phyloP scores from a whole-genome alignment of 2,888 invertebrate species.

The Orthosia incerta region DNA sequence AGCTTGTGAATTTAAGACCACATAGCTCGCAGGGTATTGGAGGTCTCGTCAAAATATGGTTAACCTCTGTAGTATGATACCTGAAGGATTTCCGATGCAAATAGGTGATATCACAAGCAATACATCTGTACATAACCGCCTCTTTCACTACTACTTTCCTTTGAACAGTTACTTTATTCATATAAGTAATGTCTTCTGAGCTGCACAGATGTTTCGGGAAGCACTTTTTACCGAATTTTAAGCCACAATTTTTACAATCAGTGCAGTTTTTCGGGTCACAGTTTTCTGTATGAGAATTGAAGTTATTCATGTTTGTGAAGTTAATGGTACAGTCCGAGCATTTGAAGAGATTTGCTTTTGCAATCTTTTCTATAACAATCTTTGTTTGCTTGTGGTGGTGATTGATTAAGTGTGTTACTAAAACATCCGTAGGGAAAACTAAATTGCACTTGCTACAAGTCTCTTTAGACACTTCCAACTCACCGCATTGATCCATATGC shows the following conservation, averaged over 20 bases:
- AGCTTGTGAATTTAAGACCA: conserved; percentile 39
- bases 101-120: conserved; percentile 33
- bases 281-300: neutral
- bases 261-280: conserved; percentile 11
- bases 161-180: conserved; percentile 15
- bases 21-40: conserved; percentile 18
- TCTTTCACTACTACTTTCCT: neutral
- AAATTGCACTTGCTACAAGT: conserved; percentile 73
- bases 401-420: conserved; percentile 72
- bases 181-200: neutral
- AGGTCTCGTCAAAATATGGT: conserved; percentile 13
- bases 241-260: conserved; percentile 12
- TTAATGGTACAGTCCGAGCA: conserved; percentile 28
- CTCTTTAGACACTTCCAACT: conserved; percentile 62
- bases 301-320: conserved; percentile 2
- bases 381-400: conserved; percentile 69
- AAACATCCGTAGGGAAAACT: conserved; percentile 68
- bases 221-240: conserved; percentile 16
- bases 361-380: conserved; percentile 32
- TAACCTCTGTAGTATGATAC: neutral
- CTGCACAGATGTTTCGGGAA: conserved; percentile 18
- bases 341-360: neutral
- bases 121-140: conserved; percentile 23
- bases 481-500: conserved; percentile 64
- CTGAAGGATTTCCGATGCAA: conserved; percentile 21